These are phyloP conservation scores for Zoanthus sansibaricus DNA, from an alignment of 92 coral and sea anemone species.

Conservation along the genomic window DNA sequence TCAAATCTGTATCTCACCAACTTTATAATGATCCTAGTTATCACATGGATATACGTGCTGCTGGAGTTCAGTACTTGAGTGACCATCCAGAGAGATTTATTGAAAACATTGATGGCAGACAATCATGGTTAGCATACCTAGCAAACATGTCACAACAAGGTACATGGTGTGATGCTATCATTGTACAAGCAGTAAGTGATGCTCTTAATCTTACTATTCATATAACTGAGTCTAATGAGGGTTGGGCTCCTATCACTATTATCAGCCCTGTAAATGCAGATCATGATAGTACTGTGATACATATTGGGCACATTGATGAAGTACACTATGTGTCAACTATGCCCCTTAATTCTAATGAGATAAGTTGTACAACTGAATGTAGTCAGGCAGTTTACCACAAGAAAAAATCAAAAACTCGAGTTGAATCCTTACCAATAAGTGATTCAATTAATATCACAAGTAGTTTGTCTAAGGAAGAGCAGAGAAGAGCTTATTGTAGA, in stretches of 20 bases:
- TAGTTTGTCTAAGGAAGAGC: slow-evolving; percentile 31
- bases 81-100: slow-evolving; percentile 27
- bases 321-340: slow-evolving; percentile 67
- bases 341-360: slow-evolving; percentile 33
- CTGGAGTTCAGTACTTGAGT: slow-evolving; percentile 60
- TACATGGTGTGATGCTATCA: slow-evolving; percentile 69
- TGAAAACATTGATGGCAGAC: slow-evolving; percentile 33
- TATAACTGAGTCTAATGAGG: slow-evolving; percentile 21
- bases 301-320: slow-evolving; percentile 64
- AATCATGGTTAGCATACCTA: slow-evolving; percentile 18
- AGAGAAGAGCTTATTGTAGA: slow-evolving; percentile 43
- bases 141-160: slow-evolving; percentile 31
- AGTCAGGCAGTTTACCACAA: slow-evolving; percentile 18
- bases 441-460: slow-evolving; percentile 18
- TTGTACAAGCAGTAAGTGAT: slow-evolving; percentile 27
- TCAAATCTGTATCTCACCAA: slow-evolving; percentile 65
- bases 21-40: slow-evolving; percentile 54
- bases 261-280: slow-evolving; percentile 34
- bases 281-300: slow-evolving; percentile 46
- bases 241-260: slow-evolving; percentile 29
- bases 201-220: slow-evolving; percentile 27
- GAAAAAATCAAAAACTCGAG: not conserved
- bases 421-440: slow-evolving; percentile 8
- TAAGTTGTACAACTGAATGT: slow-evolving; percentile 16
- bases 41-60: slow-evolving; percentile 51